These are phyloP conservation scores for Drosophila fulvimacula DNA, from an alignment of 2,888 invertebrate species.

Conservation along the genomic window DNA sequence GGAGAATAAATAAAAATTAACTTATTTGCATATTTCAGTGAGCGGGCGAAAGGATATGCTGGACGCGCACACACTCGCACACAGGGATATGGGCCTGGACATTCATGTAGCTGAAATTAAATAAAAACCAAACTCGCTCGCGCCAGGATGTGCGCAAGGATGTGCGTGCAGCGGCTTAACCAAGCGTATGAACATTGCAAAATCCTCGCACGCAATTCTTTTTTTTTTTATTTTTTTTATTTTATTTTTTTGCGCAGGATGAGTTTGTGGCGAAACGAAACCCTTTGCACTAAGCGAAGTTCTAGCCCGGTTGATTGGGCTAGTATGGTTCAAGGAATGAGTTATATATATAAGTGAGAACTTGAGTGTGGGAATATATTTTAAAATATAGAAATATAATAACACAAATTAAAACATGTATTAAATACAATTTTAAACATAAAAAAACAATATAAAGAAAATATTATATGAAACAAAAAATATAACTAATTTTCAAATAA, in stretches of 20 bases:
- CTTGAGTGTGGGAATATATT: background rate
- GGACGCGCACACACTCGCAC: conserved; percentile 33
- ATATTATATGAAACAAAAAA: no score
- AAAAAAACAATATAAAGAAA: no score
- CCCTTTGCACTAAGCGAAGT: conserved; percentile 9
- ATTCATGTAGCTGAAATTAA: conserved; percentile 65
- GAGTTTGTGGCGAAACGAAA: conserved; percentile 9
- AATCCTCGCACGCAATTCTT: conserved; percentile 68
- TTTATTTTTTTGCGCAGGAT: conserved; percentile 25
- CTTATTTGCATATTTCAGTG: conserved; percentile 78
- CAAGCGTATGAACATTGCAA: conserved; percentile 69
- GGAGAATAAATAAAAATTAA: conserved; percentile 75
- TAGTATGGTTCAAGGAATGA: background rate
- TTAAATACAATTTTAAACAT: no score
- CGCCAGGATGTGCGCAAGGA: conserved; percentile 64
- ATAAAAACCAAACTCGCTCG: conserved; percentile 59
- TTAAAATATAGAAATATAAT: no score
- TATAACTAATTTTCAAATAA: no score
- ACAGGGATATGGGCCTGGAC: conserved; percentile 35
- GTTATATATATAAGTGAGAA: background rate
- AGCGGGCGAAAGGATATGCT: conserved; percentile 70
- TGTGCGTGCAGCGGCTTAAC: conserved; percentile 66
- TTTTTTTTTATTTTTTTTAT: background rate
- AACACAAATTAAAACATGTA: no score
- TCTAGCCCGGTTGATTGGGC: background rate